These are phyloP conservation scores for Anguilla obscura DNA, from an alignment of 2,797 vertebrate genomes.

Conservation along the genomic window DNA sequence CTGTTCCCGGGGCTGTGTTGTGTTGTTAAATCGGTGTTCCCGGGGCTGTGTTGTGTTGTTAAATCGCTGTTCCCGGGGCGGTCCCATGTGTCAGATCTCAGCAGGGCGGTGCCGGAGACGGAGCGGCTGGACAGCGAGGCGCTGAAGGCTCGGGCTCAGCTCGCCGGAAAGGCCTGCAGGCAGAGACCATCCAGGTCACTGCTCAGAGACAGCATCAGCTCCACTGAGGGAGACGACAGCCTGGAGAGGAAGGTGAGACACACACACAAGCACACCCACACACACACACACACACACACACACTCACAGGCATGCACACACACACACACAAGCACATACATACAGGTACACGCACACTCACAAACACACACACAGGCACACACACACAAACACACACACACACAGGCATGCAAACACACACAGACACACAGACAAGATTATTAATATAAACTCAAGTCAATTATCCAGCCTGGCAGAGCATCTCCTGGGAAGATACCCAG, in stretches of 20 bases:
- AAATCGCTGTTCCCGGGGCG: not conserved
- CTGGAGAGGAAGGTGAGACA: constrained; percentile 71
- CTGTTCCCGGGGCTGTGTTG: not conserved
- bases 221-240: constrained; percentile 81
- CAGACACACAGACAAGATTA: not conserved
- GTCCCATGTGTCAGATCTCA: constrained; percentile 60
- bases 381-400: constrained; percentile 27
- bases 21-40: not conserved
- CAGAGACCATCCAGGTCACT: constrained; percentile 70
- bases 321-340: not conserved
- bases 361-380: not conserved
- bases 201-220: constrained; percentile 77
- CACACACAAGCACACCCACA: constrained; percentile 9
- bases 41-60: not conserved
- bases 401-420: constrained; percentile 23
- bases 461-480: too few relatives aligned
- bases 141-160: constrained; percentile 74
- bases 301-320: not conserved
- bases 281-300: not conserved
- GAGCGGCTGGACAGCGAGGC: constrained; percentile 76
- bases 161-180: constrained; percentile 72
- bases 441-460: too few relatives aligned
- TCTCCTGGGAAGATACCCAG: too few relatives aligned
- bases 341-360: not conserved
- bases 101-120: constrained; percentile 75